These are phyloP conservation scores for Tuberolachnus salignus DNA, from an alignment of 2,888 invertebrate species.

Conservation along the genomic window DNA sequence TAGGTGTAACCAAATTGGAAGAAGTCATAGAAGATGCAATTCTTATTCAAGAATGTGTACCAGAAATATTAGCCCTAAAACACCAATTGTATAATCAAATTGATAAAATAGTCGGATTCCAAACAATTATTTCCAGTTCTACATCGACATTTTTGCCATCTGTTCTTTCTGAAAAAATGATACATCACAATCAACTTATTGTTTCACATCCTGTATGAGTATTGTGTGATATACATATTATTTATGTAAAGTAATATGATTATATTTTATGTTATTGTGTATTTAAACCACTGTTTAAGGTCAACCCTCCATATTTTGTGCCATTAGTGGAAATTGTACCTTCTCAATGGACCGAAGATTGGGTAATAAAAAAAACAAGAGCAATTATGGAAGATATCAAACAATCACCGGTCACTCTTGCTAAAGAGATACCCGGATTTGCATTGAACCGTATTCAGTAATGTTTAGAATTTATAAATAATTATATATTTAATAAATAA, in stretches of 20 bases:
- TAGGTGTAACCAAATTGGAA: slow-evolving; percentile 72
- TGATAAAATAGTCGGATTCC: slow-evolving; percentile 76
- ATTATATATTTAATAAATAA: not conserved
- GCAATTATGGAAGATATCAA: slow-evolving; percentile 85
- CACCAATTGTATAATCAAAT: slow-evolving; percentile 77
- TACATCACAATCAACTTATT: slow-evolving; percentile 74
- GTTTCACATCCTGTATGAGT: slow-evolving; percentile 85
- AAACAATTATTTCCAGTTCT: slow-evolving; percentile 87
- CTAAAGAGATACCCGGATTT: slow-evolving; percentile 89
- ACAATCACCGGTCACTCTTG: slow-evolving; percentile 85
- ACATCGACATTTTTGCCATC: slow-evolving; percentile 93
- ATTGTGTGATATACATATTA: slow-evolving; percentile 59
- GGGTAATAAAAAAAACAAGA: slow-evolving; percentile 75
- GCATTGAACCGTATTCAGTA: slow-evolving; percentile 91
- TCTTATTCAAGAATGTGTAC: slow-evolving; percentile 92
- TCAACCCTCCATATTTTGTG: slow-evolving; percentile 96
- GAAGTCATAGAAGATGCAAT: slow-evolving; percentile 77
- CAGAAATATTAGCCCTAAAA: slow-evolving; percentile 86
- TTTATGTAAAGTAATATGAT: not conserved
- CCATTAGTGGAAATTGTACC: slow-evolving; percentile 94
- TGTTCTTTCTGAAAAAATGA: slow-evolving; percentile 78
- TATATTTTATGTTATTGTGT: slow-evolving; percentile 14
- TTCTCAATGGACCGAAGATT: slow-evolving; percentile 87
- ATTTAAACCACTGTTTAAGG: slow-evolving; percentile 63
- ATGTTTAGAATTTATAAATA: slow-evolving; percentile 61